These are phyloP conservation scores for Steinernema khuongi DNA, from an alignment of 1,140 invertebrate genomes.

Conservation along the genomic window DNA sequence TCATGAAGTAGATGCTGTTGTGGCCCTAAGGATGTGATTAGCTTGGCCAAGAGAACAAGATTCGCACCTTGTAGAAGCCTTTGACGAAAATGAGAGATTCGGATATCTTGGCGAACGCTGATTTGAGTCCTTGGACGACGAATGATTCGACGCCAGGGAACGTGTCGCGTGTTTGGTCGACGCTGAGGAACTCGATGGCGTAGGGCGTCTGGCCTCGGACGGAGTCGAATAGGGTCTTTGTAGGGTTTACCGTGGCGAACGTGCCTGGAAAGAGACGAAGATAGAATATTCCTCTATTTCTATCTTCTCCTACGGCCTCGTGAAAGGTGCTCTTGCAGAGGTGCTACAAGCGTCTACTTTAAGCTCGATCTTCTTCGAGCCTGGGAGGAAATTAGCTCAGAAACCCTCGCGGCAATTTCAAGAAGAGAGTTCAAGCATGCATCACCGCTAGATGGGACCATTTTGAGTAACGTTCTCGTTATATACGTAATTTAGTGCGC, in stretches of 20 bases:
- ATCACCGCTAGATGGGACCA: too few relatives aligned
- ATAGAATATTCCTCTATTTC: too few relatives aligned
- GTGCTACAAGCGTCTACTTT: too few relatives aligned
- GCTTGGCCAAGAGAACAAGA: neutral
- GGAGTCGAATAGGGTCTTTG: conserved; percentile 35
- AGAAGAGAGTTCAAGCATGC: too few relatives aligned
- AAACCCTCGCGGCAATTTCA: too few relatives aligned
- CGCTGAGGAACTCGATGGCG: conserved; percentile 40
- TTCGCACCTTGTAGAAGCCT: conserved; percentile 38
- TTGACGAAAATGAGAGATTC: conserved; percentile 29
- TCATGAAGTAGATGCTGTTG: conserved; percentile 42
- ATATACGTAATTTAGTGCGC: too few relatives aligned
- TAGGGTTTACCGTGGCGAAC: conserved; percentile 36
- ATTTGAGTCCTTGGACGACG: conserved; percentile 40
- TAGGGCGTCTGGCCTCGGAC: conserved; percentile 33
- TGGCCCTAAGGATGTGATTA: conserved; percentile 36
- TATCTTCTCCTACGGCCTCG: too few relatives aligned
- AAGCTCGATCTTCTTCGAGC: too few relatives aligned
- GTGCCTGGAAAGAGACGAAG: conserved; percentile 34
- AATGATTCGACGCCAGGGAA: conserved; percentile 43
- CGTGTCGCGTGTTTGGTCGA: conserved; percentile 40
- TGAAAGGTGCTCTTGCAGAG: too few relatives aligned
- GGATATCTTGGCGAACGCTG: conserved; percentile 8
- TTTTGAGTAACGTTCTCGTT: too few relatives aligned
- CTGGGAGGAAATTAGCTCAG: too few relatives aligned